Conservation (phyloP, 2,113 vertebrate genomes). For the Raphicerus campestris region DNA sequence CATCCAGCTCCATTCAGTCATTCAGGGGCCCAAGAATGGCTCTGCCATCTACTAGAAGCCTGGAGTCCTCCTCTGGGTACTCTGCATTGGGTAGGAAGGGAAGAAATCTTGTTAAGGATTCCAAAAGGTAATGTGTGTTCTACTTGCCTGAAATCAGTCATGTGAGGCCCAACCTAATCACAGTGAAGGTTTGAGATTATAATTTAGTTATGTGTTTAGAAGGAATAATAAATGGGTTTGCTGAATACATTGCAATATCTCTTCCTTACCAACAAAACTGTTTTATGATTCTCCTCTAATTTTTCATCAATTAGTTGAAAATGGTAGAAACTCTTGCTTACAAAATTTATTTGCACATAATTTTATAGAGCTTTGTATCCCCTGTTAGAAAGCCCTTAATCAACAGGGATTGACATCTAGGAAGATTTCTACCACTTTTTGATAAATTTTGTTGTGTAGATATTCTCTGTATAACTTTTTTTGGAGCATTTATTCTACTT, state of each 20-base stretch:
- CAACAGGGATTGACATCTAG: not conserved
- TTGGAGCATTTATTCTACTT: not conserved
- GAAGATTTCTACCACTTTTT: not conserved
- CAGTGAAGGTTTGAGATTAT: not conserved
- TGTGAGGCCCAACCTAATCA: not conserved
- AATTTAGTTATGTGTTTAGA: not conserved
- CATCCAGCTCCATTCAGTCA: not conserved
- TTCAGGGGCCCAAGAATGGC: not conserved
- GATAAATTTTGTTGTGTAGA: not conserved
- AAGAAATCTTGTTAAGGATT: not conserved
- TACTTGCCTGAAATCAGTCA: not conserved
- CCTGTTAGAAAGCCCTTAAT: not conserved
- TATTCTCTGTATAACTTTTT: slow-evolving; percentile 35
- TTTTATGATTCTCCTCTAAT: not conserved
- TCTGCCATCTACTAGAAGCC: not conserved
- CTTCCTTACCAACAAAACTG: slow-evolving; percentile 4
- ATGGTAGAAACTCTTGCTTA: not conserved
- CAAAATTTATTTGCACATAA: not conserved
- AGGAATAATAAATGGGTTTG: not conserved
- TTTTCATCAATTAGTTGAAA: not conserved
- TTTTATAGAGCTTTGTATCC: not conserved
- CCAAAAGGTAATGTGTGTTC: not conserved
- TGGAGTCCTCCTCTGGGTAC: not conserved
- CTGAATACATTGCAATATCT: not conserved
- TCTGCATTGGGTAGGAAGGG: not conserved